These are phyloP conservation scores for Muricea muricata DNA, from an alignment of 92 coral and sea anemone species.

Conservation along the genomic window DNA sequence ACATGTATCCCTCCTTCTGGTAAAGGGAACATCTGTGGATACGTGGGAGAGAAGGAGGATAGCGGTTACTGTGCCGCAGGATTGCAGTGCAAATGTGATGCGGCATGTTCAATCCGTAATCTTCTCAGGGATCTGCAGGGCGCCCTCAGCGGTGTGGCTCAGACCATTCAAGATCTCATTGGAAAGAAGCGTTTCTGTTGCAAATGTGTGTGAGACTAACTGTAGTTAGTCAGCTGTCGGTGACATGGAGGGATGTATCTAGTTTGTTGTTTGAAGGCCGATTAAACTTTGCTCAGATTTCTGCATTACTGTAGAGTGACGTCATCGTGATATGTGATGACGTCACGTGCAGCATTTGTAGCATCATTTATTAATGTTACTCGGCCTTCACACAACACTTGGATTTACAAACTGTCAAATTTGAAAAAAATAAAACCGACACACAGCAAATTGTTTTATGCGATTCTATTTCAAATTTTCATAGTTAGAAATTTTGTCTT, in stretches of 20 bases:
- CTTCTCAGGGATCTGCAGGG: conserved; percentile 23
- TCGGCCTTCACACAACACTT: neutral
- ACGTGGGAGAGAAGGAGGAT: conserved; percentile 37
- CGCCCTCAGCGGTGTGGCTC: conserved; percentile 24
- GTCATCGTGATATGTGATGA: neutral
- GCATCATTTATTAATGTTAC: neutral
- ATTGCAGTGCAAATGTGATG: conserved; percentile 20
- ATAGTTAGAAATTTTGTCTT: too few species aligned
- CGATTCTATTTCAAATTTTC: neutral
- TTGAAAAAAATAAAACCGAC: neutral
- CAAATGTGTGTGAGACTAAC: conserved; percentile 7
- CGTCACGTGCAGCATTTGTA: too few species aligned
- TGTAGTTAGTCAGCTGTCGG: too few species aligned
- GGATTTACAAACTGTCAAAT: neutral
- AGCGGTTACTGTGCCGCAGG: conserved; percentile 12
- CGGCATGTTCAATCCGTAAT: conserved; percentile 9
- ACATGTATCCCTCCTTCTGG: conserved; percentile 34
- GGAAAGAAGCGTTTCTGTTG: conserved; percentile 38
- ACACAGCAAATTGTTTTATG: neutral
- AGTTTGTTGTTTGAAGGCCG: neutral
- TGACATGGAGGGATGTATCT: neutral
- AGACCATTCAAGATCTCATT: conserved; percentile 32
- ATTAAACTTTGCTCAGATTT: neutral
- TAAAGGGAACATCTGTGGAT: conserved; percentile 44
- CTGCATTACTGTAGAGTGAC: neutral